A percentile compares a stretch with the other conserved stretches of the same genome.
Conservation (phyloP, 2,113 vertebrate genomes). For the Colistium nudipinnis region DNA sequence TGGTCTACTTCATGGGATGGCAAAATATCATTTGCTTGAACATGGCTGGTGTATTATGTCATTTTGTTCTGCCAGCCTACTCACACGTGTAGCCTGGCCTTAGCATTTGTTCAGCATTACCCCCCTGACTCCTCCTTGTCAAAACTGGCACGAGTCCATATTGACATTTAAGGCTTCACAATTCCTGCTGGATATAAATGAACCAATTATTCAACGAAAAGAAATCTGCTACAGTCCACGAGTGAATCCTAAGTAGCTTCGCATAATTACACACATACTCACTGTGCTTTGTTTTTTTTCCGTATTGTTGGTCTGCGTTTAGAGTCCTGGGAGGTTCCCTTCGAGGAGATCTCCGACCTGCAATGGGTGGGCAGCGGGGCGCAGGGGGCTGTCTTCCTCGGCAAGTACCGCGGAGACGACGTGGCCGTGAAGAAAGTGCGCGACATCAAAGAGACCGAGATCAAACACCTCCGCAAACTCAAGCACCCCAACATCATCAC, state of each 20-base stretch:
- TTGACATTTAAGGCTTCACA: conserved; percentile 29
- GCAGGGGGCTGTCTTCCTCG: conserved; percentile 93
- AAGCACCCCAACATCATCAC: conserved; percentile 98
- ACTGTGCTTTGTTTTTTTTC: conserved; percentile 6
- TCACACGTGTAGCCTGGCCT: conserved; percentile 26
- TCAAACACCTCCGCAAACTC: conserved; percentile 93
- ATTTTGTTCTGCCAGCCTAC: conserved; percentile 16
- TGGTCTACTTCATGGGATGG: conserved; percentile 25
- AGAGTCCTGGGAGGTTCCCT: conserved; percentile 94
- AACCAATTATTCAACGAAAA: conserved; percentile 5
- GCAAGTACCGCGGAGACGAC: conserved; percentile 92
- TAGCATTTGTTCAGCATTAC: conserved; percentile 22
- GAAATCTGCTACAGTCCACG: too few relatives aligned
- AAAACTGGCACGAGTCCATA: conserved; percentile 11
- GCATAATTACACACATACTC: background rate
- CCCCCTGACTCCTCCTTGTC: conserved; percentile 1
- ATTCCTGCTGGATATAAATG: conserved; percentile 6
- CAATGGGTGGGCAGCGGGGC: conserved; percentile 98
- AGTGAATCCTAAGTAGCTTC: too few relatives aligned
- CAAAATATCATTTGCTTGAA: conserved; percentile 39
- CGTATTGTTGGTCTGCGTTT: conserved; percentile 36
- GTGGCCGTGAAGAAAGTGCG: conserved; percentile 95
- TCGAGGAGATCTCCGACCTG: conserved; percentile 98
- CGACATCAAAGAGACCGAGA: conserved; percentile 94
- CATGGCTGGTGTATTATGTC: conserved; percentile 20